Evolutionary conservation across 2,797 vertebrate genomes (phyloP).

Genomic region (Crypturellus tataupa): DNA sequence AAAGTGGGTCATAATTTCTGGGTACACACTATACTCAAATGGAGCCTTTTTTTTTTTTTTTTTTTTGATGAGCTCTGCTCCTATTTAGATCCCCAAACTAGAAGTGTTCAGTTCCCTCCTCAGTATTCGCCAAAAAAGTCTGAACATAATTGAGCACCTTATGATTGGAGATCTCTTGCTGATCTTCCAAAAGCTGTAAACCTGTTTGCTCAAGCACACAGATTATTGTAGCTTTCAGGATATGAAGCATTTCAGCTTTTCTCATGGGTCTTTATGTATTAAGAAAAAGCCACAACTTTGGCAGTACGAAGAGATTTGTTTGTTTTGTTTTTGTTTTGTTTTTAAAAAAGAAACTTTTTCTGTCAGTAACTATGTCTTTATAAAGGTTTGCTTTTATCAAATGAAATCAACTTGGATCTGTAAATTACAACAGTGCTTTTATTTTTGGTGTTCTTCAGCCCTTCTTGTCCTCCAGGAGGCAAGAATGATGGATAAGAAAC

Average conservation of each 20-base stretch:
- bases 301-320: neutral
- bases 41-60: too few relatives aligned
- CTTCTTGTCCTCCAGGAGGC: neutral
- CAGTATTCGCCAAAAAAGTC: neutral
- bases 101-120: neutral
- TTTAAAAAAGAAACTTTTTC: neutral
- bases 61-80: neutral
- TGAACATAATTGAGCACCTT: neutral
- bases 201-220: neutral
- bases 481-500: neutral
- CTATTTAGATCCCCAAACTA: neutral
- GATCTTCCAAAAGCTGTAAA: neutral
- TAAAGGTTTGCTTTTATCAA: neutral
- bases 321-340: too few relatives aligned
- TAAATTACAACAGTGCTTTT: neutral
- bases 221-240: neutral
- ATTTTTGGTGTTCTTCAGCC: conserved; percentile 18
- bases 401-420: neutral
- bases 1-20: rapidly evolving
- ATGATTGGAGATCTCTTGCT: neutral
- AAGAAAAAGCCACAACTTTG: neutral
- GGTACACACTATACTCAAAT: neutral
- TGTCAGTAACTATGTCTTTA: neutral
- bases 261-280: neutral
- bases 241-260: neutral